Evolutionary conservation across 2,113 vertebrate species (phyloP), one percentile per base, ranked within the genome.

Genomic region (Sylvicapra grimmia): DNA sequence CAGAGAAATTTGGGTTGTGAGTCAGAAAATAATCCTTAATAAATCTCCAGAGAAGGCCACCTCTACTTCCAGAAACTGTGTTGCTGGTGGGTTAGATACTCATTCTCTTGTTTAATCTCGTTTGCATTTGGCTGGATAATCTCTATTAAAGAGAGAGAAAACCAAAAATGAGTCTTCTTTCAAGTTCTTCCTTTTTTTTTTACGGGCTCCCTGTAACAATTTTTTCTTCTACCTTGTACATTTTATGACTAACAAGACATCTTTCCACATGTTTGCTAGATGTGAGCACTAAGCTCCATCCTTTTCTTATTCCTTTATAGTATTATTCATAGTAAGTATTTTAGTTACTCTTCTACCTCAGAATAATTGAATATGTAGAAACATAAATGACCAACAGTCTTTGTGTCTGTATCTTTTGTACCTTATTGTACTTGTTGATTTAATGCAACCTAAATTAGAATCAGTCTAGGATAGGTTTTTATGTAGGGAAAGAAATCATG

Each of bases 1-100:
- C 53, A 95, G 63, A 91, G 63, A 89, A 95, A 89, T 86, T 56
- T 93, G 25, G 14, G 2, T 10, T 93, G 21, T 92, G 54, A 96
- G 44, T 95, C 40, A 92, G 49, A 25, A 95, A 95, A 72, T 88
- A 83, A 95, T 91, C 56, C 77, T 44, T 80, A 95, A 89, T 92
- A 96, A 79, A 53, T 93, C 93, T 79, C 31, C 4, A 92, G 72
- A 68, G 85, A 96, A 80, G 68, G 16, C 36, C 53, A 92, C 40
- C 59, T 80, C 72, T 95, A 11, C n/a, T 97, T 93, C 33, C 19
- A 93, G 91, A 77, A 88, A 95, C 21, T 51, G 4, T 61, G 47
- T 86, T 93, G 72, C 9, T 95, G 44, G 7, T 83, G 27, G 8
- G 13, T 86, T 91, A 63, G 18, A 53, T 33, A 53, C 27, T 23